Percentiles rank a stretch among this genome's conserved stretches.
Conservation (phyloP, 2,888 invertebrate genomes). For the Leptopilina drosophilae region DNA sequence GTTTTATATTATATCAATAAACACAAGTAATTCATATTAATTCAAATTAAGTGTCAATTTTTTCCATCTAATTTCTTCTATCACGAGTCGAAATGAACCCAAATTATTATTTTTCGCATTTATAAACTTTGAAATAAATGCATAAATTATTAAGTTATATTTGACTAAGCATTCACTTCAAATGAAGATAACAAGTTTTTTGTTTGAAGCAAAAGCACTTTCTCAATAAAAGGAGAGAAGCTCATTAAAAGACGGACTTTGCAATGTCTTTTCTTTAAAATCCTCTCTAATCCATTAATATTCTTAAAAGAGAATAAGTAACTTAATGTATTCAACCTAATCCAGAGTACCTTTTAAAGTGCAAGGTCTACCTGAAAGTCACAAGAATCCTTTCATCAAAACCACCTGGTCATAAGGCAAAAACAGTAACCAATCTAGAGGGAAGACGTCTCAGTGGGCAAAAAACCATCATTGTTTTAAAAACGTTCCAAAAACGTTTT, state of each 20-base stretch:
- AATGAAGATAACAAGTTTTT: neutral
- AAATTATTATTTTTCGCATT: neutral
- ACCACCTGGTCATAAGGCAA: neutral
- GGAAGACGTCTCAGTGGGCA: too few relatives aligned
- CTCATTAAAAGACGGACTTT: neutral
- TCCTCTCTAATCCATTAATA: slow-evolving; percentile 16
- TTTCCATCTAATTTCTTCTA: neutral
- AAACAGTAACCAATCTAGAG: neutral
- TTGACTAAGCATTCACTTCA: neutral
- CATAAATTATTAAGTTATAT: too few relatives aligned
- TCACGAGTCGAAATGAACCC: neutral
- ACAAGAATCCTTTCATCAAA: neutral
- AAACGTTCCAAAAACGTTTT: too few relatives aligned
- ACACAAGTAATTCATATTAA: too few relatives aligned
- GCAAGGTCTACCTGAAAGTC: neutral
- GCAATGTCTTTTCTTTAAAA: neutral
- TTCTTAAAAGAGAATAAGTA: slow-evolving; percentile 1
- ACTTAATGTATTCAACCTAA: neutral
- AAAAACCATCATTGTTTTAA: too few relatives aligned
- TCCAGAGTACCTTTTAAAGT: neutral
- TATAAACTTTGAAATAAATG: neutral
- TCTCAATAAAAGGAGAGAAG: neutral
- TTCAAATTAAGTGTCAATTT: too few relatives aligned
- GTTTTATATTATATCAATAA: too few relatives aligned
- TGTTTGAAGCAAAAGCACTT: neutral